Evolutionary conservation across 2,797 vertebrate species (phyloP).

Genomic region (Microctenopoma stevenorrisi): DNA sequence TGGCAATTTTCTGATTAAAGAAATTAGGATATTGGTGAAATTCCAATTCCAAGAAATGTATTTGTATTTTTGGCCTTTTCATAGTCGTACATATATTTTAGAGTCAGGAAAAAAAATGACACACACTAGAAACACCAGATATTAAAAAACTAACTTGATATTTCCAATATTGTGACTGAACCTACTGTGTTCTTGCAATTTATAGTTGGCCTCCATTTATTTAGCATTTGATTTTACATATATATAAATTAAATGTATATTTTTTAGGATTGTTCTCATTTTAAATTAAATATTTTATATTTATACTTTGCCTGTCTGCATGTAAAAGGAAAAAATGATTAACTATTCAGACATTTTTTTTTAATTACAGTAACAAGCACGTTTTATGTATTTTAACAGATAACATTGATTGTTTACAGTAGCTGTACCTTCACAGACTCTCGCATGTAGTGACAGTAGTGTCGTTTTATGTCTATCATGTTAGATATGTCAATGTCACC

Average conservation of each 20-base stretch:
- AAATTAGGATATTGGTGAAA: not conserved
- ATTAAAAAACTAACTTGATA: not conserved
- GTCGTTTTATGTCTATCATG: no score
- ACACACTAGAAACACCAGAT: slow-evolving; percentile 8
- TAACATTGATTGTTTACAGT: no score
- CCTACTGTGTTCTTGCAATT: not conserved
- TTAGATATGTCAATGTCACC: not conserved
- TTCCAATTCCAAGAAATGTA: not conserved
- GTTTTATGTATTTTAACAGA: not conserved
- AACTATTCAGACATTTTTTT: not conserved
- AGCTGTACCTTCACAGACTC: not conserved
- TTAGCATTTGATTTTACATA: slow-evolving; percentile 30
- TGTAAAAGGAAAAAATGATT: not conserved
- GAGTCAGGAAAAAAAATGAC: not conserved
- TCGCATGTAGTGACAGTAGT: no score
- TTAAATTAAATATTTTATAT: slow-evolving; percentile 57
- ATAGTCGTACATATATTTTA: not conserved
- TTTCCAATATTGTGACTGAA: slow-evolving; percentile 16
- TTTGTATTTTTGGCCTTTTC: not conserved
- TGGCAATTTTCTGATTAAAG: slow-evolving; percentile 9
- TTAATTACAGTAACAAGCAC: not conserved
- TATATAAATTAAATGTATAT: slow-evolving; percentile 15
- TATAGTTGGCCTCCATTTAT: slow-evolving; percentile 21
- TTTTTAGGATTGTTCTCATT: slow-evolving; percentile 28
- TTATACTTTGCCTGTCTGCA: slow-evolving; percentile 31